Evolutionary conservation across 1,140 invertebrate genomes (phyloP).

Genomic region (Tetramorium parvispinum): DNA sequence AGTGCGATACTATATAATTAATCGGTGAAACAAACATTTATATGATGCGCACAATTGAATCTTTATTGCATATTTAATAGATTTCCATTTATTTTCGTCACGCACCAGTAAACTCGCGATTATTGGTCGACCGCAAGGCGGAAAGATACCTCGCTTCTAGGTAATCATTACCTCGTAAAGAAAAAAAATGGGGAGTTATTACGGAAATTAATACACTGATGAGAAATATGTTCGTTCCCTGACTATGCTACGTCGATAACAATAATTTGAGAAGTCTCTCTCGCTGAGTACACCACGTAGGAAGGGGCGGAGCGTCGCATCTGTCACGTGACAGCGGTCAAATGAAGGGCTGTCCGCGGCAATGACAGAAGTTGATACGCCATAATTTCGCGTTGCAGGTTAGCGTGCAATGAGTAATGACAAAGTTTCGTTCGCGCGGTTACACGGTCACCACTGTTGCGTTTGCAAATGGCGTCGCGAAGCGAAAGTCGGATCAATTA

Average conservation of each 20-base stretch:
- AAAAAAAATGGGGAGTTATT: neutral
- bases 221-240: constrained; percentile 13
- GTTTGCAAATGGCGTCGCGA: constrained; percentile 37
- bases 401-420: constrained; percentile 38
- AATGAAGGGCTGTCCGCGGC: constrained; percentile 47
- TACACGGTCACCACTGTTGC: neutral
- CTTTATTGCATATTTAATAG: constrained; percentile 5
- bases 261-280: constrained; percentile 46
- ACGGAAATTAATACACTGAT: constrained; percentile 22
- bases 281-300: neutral
- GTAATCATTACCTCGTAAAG: neutral
- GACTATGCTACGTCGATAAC: constrained; percentile 10
- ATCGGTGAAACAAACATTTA: constrained; percentile 1
- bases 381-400: constrained; percentile 55
- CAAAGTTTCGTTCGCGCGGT: constrained; percentile 27
- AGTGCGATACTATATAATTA: constrained; percentile 16
- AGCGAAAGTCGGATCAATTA: constrained; percentile 44
- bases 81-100: constrained; percentile 25
- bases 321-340: constrained; percentile 51
- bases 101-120: constrained; percentile 10
- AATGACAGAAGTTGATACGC: constrained; percentile 61
- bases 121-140: neutral
- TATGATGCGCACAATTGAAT: neutral
- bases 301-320: constrained; percentile 54
- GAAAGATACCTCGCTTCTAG: neutral